These are phyloP conservation scores for Lampris megalopsis DNA, from an alignment of 2,113 vertebrate genomes.

Conservation along the genomic window DNA sequence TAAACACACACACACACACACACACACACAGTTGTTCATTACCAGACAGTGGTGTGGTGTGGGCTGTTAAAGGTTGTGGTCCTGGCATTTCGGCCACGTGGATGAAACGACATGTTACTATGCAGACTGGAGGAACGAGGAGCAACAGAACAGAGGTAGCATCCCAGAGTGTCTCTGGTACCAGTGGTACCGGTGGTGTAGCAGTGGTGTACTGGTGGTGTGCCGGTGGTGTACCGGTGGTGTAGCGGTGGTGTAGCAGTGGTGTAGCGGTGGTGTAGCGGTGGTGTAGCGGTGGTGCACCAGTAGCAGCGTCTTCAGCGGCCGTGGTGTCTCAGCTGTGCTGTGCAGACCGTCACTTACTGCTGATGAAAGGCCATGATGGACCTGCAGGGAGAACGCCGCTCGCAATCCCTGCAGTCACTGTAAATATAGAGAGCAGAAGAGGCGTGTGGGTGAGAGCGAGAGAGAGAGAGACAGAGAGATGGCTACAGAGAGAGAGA, in stretches of 20 bases:
- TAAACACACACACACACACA: slow-evolving; percentile 21
- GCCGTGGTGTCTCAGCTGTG: not conserved
- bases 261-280: too few relatives aligned
- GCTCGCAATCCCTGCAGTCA: not conserved
- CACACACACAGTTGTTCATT: slow-evolving; percentile 13
- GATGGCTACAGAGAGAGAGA: not conserved
- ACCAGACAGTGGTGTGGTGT: slow-evolving; percentile 45
- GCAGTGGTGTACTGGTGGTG: too few relatives aligned
- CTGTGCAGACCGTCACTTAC: not conserved
- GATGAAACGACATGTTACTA: slow-evolving; percentile 18
- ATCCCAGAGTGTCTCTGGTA: not conserved
- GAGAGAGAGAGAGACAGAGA: not conserved
- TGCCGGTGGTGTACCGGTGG: too few relatives aligned
- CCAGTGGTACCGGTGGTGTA: too few relatives aligned
- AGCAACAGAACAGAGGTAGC: slow-evolving; percentile 11
- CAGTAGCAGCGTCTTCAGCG: not conserved
- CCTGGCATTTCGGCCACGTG: slow-evolving; percentile 46
- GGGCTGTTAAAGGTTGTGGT: slow-evolving; percentile 50
- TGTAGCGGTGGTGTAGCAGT: too few relatives aligned
- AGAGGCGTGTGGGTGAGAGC: not conserved
- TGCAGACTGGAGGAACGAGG: slow-evolving; percentile 39
- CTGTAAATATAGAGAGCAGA: not conserved
- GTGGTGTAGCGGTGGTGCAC: too few relatives aligned
- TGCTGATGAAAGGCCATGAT: not conserved
- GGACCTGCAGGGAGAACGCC: too few relatives aligned